Evolutionary conservation across 2,888 invertebrate genomes (phyloP).

Genomic region (Brachylomia viminalis): DNA sequence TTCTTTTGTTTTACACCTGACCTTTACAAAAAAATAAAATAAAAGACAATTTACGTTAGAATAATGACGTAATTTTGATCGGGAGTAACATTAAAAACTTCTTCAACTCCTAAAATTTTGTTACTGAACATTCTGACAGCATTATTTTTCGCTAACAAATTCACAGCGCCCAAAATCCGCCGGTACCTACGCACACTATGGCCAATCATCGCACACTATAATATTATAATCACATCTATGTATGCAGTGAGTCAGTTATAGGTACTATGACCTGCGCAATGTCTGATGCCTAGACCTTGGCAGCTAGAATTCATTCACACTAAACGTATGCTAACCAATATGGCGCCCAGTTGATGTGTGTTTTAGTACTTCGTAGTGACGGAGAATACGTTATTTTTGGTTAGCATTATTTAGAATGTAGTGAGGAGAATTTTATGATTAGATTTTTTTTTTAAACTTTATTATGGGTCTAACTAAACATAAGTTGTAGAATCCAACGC

Average conservation of each 20-base stretch:
- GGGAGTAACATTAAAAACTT: background rate
- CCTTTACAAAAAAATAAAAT: background rate
- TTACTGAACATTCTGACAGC: background rate
- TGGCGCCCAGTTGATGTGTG: conserved; percentile 14
- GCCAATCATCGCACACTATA: conserved; percentile 4
- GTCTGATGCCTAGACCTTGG: conserved; percentile 56
- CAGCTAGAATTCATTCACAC: conserved; percentile 60
- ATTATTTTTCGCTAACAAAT: background rate
- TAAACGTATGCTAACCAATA: conserved; percentile 24
- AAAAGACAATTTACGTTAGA: background rate
- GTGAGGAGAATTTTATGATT: background rate
- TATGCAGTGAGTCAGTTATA: conserved; percentile 51
- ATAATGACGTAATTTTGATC: background rate
- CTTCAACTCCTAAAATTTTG: background rate
- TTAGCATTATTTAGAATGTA: background rate
- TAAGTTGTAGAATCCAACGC: background rate
- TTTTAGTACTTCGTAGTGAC: conserved; percentile 3
- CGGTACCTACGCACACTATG: conserved; percentile 3
- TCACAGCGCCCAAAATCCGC: background rate
- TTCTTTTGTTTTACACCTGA: background rate
- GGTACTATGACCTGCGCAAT: conserved; percentile 61
- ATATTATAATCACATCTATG: conserved; percentile 32
- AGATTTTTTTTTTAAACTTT: background rate
- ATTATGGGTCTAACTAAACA: background rate
- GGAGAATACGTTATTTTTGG: background rate